phyloP scores from a whole-genome alignment of 2,888 invertebrate species.

The Phyto melanocephala region DNA sequence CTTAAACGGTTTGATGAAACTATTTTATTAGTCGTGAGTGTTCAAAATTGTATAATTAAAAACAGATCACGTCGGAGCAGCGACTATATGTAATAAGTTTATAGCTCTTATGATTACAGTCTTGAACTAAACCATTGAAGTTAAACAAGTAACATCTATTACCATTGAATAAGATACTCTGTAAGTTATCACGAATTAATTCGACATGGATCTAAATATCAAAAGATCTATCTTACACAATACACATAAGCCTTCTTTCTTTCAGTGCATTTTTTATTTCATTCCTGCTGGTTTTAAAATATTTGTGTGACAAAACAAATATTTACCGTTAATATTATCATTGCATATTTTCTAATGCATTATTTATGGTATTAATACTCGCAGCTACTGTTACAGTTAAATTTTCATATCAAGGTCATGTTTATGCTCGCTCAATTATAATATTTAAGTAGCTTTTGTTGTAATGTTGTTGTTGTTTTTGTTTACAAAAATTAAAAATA shows the following conservation, averaged over 20 bases:
- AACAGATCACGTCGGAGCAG: too few relatives aligned
- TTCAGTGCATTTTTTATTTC: neutral
- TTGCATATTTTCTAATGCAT: conserved; percentile 14
- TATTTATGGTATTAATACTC: conserved; percentile 28
- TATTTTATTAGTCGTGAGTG: too few relatives aligned
- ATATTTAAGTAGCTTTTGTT: neutral
- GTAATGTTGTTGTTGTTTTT: neutral
- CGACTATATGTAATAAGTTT: too few relatives aligned
- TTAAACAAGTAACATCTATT: too few relatives aligned
- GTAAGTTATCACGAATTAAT: too few relatives aligned
- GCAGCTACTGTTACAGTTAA: conserved; percentile 22
- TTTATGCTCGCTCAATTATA: neutral
- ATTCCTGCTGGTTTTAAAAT: neutral
- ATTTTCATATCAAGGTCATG: conserved; percentile 53
- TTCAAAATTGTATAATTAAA: too few relatives aligned
- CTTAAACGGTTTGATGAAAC: too few relatives aligned
- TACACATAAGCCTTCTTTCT: neutral
- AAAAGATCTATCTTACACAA: too few relatives aligned
- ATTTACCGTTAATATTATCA: conserved; percentile 1
- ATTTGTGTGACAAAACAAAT: neutral
- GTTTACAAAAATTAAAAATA: conserved; percentile 6
- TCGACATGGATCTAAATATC: too few relatives aligned
- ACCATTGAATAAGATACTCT: too few relatives aligned
- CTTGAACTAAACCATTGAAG: too few relatives aligned
- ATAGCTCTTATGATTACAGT: too few relatives aligned